Evolutionary conservation across 1,140 invertebrate genomes (phyloP), one percentile per base, ranked within the genome.

Genomic region (Drosophila malerkotliana): DNA sequence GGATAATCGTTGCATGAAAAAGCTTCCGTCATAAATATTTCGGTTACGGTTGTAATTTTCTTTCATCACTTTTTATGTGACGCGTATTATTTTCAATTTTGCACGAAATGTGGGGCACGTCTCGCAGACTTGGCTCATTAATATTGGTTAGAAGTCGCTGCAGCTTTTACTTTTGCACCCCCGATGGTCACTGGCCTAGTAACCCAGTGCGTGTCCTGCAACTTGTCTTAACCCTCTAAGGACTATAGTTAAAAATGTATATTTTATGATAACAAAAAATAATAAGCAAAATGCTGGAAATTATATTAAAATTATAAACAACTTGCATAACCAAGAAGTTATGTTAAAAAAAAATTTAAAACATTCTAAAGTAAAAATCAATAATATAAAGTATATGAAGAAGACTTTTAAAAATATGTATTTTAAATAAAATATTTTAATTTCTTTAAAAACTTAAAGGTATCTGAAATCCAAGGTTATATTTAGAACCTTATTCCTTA

Each of bases 21-120:
- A 14, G 6, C 41, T 18, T 7, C 41, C 1, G 41, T 14, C 41
- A 15, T 44, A 14, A 44, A 18, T 44, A 18, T 18, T 44, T 44
- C 10, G 41, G 41, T 15, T 44, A 44, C 14, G 41, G 5, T 44
- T 6, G 41, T 3, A 4, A 14, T 48, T 47, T 62, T 45, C 15
- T 32, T 32, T 60, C 37, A 53, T 76, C 15, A 39, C 32, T 81
- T 74, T 60, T 77, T 73, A 52, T 63, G 60, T 44, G 54, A 24
- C 44, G 51, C 54, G 37, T 60, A 84, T 79, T 84, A 69, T 84
- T 84, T 84, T 76, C 80, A 61, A 84, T 84, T 72, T 79, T 59
- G 57, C 34, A 54, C 48, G 57, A 76, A 71, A 75, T 84, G 59
- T 73, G 49, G 52, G 45, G 60, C 81, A 84, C 80, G 80, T 79